phyloP scores from a whole-genome alignment of 2,888 invertebrate genomes.

The Cephonodes hylas region DNA sequence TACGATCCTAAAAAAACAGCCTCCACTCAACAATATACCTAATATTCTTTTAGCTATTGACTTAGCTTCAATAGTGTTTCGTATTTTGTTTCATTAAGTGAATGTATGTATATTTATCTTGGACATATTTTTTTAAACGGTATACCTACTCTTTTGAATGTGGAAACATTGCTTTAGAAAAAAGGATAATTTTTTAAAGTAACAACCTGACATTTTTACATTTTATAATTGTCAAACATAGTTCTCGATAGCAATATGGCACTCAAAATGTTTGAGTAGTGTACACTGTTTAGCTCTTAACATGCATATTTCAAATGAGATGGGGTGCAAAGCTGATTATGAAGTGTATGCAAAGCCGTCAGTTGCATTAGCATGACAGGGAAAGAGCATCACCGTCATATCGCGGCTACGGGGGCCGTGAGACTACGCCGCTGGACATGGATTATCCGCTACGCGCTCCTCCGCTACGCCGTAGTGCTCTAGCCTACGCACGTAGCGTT shows the following conservation, averaged over 20 bases:
- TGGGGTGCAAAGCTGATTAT: conserved; percentile 51
- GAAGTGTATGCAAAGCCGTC: conserved; percentile 56
- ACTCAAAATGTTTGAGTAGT: background rate
- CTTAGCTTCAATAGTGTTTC: conserved; percentile 52
- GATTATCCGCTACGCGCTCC: conserved; percentile 66
- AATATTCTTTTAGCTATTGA: conserved; percentile 68
- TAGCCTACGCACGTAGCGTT: conserved; percentile 61
- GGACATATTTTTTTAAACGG: too few species aligned
- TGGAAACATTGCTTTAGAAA: too few species aligned
- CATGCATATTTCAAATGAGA: conserved; percentile 1
- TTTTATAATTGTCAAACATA: too few species aligned
- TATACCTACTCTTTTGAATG: too few species aligned
- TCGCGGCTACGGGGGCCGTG: conserved; percentile 61
- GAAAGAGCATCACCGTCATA: conserved; percentile 68
- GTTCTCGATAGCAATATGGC: background rate
- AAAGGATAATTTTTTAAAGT: too few species aligned
- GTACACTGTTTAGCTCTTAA: conserved; percentile 2
- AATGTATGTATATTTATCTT: conserved; percentile 8
- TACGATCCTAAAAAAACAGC: conserved; percentile 81
- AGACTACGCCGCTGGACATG: conserved; percentile 69
- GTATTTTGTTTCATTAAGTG: conserved; percentile 38
- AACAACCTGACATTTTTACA: too few species aligned
- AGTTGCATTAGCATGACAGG: conserved; percentile 71
- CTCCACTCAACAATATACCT: conserved; percentile 69
- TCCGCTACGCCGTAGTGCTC: conserved; percentile 64